Percentiles rank a stretch among this genome's conserved stretches.
Evolutionary conservation across 2,797 vertebrate species (phyloP).

Genomic region (Calcarius lapponicus): DNA sequence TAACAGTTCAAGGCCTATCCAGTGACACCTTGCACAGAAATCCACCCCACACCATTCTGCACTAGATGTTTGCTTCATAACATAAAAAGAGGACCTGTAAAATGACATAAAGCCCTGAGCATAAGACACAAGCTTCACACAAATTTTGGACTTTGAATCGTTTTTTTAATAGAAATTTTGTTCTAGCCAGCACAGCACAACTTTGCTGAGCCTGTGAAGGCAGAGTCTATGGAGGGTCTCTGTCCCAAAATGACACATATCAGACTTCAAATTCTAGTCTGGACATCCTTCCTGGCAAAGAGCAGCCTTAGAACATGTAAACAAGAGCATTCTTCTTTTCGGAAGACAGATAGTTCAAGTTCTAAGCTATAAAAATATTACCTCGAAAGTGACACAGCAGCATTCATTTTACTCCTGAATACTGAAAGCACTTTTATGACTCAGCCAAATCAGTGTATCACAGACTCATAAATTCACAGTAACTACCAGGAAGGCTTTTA

Average conservation of each 20-base stretch:
- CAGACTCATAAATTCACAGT: neutral
- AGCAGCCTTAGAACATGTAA: neutral
- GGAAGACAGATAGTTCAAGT: neutral
- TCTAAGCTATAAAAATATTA: neutral
- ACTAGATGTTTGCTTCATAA: neutral
- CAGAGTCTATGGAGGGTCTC: neutral
- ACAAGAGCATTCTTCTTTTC: neutral
- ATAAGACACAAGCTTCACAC: neutral
- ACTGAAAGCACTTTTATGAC: neutral
- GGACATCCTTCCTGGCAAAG: neutral
- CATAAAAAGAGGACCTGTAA: neutral
- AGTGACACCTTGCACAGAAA: neutral
- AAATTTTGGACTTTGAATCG: neutral
- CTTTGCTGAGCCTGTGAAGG: neutral
- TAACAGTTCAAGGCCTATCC: neutral
- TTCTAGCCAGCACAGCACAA: neutral
- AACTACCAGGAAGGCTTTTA: neutral
- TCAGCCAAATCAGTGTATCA: neutral
- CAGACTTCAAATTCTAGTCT: neutral
- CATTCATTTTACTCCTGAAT: neutral
- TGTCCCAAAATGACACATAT: neutral
- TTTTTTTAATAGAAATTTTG: neutral
- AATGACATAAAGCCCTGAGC: neutral
- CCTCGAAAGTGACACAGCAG: neutral
- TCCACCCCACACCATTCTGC: neutral